Evolutionary conservation across 1,140 invertebrate genomes (phyloP).

Genomic region (Argopecten irradians): DNA sequence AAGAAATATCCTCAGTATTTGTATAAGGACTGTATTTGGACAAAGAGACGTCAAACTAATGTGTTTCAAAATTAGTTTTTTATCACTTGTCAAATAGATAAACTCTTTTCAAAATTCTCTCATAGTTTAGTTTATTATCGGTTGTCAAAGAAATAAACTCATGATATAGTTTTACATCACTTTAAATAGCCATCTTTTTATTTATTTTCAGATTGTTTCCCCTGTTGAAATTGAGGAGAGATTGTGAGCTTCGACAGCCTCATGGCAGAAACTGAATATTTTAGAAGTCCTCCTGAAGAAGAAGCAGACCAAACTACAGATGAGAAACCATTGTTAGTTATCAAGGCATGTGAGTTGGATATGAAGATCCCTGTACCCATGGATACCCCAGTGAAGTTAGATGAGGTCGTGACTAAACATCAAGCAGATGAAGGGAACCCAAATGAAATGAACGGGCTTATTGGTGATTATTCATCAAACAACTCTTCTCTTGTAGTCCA

Average conservation of each 20-base stretch:
- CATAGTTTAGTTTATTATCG: too few relatives aligned
- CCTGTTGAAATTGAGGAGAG: neutral
- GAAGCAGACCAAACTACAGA: neutral
- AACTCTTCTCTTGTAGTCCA: neutral
- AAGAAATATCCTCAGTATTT: too few relatives aligned
- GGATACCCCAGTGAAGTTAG: neutral
- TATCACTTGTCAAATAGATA: too few relatives aligned
- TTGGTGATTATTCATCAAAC: neutral
- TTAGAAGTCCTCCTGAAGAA: neutral
- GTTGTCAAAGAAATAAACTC: too few relatives aligned
- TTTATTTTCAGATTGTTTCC: neutral
- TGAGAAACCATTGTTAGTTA: neutral
- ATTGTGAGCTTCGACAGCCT: neutral
- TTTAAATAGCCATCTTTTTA: too few relatives aligned
- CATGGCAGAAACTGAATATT: neutral
- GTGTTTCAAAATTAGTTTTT: too few relatives aligned
- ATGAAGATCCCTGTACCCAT: neutral
- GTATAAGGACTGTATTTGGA: too few relatives aligned
- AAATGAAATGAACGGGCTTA: neutral
- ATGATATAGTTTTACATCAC: too few relatives aligned
- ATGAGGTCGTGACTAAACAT: neutral
- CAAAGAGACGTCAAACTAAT: too few relatives aligned
- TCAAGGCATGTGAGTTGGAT: neutral
- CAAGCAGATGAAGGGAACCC: neutral
- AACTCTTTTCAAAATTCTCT: too few relatives aligned